phyloP scores from a whole-genome alignment of 2,888 invertebrate species.

The Gymnoscelis rufifasciata region DNA sequence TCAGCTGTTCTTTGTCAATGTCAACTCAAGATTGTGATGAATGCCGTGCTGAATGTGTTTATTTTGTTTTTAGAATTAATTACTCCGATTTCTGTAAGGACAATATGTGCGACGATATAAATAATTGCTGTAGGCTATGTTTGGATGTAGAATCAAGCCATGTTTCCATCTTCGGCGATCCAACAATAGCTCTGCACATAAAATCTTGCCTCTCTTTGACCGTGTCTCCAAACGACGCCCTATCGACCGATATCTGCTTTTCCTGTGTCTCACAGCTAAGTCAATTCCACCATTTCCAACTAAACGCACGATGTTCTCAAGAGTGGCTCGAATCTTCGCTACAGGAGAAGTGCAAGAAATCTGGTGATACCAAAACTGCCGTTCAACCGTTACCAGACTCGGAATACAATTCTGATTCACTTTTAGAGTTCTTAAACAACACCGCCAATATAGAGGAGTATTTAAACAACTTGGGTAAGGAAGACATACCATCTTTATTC shows the following conservation, averaged over 20 bases:
- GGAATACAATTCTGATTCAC: slow-evolving; percentile 71
- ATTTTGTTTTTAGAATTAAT: no score
- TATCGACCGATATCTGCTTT: slow-evolving; percentile 61
- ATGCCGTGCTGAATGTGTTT: no score
- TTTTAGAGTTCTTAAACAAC: slow-evolving; percentile 69
- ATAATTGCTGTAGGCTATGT: slow-evolving; percentile 66
- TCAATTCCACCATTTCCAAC: slow-evolving; percentile 69
- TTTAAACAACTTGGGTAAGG: slow-evolving; percentile 64
- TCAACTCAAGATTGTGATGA: no score
- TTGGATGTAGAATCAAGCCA: slow-evolving; percentile 58
- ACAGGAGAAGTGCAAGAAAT: slow-evolving; percentile 53
- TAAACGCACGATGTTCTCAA: slow-evolving; percentile 67
- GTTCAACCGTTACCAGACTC: slow-evolving; percentile 70
- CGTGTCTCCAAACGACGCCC: slow-evolving; percentile 49
- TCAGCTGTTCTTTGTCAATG: no score
- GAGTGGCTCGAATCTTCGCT: slow-evolving; percentile 65
- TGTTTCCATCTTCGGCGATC: slow-evolving; percentile 59
- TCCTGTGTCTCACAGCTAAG: slow-evolving; percentile 60
- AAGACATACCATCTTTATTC: slow-evolving; percentile 69
- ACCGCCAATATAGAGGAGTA: slow-evolving; percentile 71
- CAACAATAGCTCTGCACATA: slow-evolving; percentile 57
- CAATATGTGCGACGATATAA: slow-evolving; percentile 52
- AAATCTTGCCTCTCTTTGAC: slow-evolving; percentile 61
- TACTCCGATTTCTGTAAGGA: no score
- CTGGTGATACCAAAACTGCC: slow-evolving; percentile 49